Evolutionary conservation across 2,888 invertebrate species (phyloP).

Genomic region (Xylota sylvarum): DNA sequence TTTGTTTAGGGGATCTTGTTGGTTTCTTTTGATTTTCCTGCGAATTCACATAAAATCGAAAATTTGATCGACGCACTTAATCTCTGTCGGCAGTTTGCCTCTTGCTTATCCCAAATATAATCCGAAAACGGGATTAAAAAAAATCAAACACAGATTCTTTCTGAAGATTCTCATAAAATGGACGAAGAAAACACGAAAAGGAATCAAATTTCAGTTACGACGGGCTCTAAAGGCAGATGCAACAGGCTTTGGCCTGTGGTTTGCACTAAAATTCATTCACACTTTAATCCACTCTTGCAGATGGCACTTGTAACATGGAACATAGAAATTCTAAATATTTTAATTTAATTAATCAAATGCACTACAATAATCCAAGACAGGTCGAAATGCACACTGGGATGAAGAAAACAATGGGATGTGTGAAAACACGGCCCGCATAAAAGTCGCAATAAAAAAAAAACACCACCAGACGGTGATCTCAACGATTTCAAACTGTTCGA

Average conservation of each 20-base stretch:
- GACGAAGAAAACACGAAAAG: constrained; percentile 67
- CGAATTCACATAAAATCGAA: constrained; percentile 41
- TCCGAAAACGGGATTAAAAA: constrained; percentile 49
- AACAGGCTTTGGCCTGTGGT: constrained; percentile 65
- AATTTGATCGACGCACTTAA: constrained; percentile 50
- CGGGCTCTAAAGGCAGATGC: constrained; percentile 46
- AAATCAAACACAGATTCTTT: constrained; percentile 35
- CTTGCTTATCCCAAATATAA: constrained; percentile 30
- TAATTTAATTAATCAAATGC: constrained; percentile 15
- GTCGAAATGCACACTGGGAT: constrained; percentile 32
- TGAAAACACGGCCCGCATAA: constrained; percentile 54
- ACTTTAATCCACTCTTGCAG: constrained; percentile 36
- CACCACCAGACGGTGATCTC: constrained; percentile 66
- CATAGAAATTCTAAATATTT: neutral
- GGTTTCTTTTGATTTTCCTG: constrained; percentile 30
- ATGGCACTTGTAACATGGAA: constrained; percentile 28
- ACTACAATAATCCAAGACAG: constrained; percentile 30
- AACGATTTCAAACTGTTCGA: constrained; percentile 72
- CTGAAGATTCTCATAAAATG: constrained; percentile 29
- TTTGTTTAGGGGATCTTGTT: constrained; percentile 35
- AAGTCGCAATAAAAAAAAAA: constrained; percentile 43
- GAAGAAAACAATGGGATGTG: constrained; percentile 45
- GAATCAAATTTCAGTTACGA: constrained; percentile 58
- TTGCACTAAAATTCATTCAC: constrained; percentile 32
- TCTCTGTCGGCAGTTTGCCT: constrained; percentile 48